Evolutionary conservation across 1,140 invertebrate species (phyloP).

Genomic region (Bacillus rossius): DNA sequence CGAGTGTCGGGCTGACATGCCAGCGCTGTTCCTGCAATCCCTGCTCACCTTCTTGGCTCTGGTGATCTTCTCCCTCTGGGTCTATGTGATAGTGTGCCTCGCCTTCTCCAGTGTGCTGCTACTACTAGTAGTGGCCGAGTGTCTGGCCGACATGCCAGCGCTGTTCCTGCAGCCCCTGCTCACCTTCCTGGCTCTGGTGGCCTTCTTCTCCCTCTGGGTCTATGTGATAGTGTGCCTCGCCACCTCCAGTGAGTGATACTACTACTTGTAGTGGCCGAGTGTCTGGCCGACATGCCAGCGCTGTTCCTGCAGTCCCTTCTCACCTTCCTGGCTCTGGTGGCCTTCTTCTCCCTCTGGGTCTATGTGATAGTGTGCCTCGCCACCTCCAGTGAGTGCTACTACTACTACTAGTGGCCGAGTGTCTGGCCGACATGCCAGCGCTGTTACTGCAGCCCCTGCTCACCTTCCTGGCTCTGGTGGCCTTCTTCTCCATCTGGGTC

Average conservation of each 20-base stretch:
- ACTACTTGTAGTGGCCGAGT: too few species aligned
- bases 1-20: too few species aligned
- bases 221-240: constrained; percentile 64
- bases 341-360: constrained; percentile 84
- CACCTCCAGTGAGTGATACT: constrained; percentile 66
- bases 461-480: constrained; percentile 70
- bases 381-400: constrained; percentile 66
- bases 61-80: constrained; percentile 76
- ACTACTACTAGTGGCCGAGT: too few species aligned
- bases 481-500: constrained; percentile 84
- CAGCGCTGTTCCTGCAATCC: constrained; percentile 82
- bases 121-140: too few species aligned
- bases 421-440: constrained; percentile 74
- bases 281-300: constrained; percentile 74
- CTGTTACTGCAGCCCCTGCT: constrained; percentile 82
- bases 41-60: constrained; percentile 77
- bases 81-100: constrained; percentile 65
- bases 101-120: constrained; percentile 65
- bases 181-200: constrained; percentile 70
- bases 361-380: constrained; percentile 64
- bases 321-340: constrained; percentile 70
- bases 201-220: constrained; percentile 84
- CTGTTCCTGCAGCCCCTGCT: constrained; percentile 82
- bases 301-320: constrained; percentile 82
- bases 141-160: constrained; percentile 74